Evolutionary conservation across 2,797 vertebrate species (phyloP), one percentile per base, ranked within the genome.

Genomic region (Anas capensis): DNA sequence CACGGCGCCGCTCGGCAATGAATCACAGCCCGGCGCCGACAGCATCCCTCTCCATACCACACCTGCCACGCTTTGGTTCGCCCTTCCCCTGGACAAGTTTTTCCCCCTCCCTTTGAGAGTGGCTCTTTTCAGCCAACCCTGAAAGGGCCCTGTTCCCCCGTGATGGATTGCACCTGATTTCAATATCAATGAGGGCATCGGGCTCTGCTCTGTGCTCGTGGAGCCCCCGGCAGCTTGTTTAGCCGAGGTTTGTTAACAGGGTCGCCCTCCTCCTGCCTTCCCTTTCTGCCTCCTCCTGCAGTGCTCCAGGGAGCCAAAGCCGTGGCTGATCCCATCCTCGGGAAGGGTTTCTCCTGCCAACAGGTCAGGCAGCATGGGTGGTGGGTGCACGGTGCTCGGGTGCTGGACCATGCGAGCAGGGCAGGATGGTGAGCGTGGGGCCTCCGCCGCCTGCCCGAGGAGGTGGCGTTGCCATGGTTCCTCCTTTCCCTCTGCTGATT

Each of bases 101-200:
- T 95, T 90, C 84, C 87, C 92, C 94, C 94, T 97, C 95, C 91
- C 88, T 95, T 90, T 97, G 97, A 97, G 89, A 97, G 93, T 93
- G 95, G 91, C 87, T 97, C 98, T 96, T 98, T 99, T 98, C 98
- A 98, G 97, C 77, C 58, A 75, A 86, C 71, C 83, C 92, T 98
- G 98, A 98, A 98, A 96, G 97, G 95, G 93, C 96, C 97, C 97
- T 97, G 97, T 98, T 97, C 60, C 72, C 89, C 91, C 53, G 92
- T 98, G 98, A 99, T 98, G 95, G 96, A 97, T 97, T 97, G 98
- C 98, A 90, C 97, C 97, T 98, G 96, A 97, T 98, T 98, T 98
- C 97, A 98, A 98, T 98, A 98, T 98, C 98, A 98, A 98, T 97
- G 96, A 94, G 57, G 82, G 97, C 97, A 98, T 29, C 8, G 12